These are phyloP conservation scores for Ambastaia sidthimunki DNA, from an alignment of 2,797 vertebrate species.

Conservation along the genomic window DNA sequence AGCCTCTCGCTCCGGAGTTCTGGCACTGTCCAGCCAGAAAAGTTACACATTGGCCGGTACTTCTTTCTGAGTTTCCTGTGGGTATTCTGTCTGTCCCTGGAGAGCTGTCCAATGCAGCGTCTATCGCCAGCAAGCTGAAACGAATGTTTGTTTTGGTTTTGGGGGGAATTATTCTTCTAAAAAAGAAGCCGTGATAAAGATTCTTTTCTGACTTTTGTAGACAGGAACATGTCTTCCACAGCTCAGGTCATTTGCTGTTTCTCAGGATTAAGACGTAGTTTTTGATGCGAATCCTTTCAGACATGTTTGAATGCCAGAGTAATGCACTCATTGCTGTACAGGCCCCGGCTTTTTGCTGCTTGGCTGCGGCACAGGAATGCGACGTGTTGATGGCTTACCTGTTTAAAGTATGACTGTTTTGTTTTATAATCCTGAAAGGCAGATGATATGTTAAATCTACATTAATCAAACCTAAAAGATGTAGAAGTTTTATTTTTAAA, in stretches of 20 bases:
- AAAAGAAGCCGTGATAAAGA: constrained; percentile 11
- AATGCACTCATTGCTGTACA: constrained; percentile 17
- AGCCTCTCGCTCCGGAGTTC: constrained; percentile 36
- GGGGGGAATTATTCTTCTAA: constrained; percentile 10
- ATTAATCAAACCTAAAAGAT: too few relatives aligned
- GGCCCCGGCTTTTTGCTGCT: constrained; percentile 20
- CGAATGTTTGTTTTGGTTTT: constrained; percentile 9
- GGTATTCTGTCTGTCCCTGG: background rate
- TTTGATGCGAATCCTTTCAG: constrained; percentile 12
- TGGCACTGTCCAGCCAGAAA: constrained; percentile 35
- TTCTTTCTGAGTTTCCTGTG: constrained; percentile 28
- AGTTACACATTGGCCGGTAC: constrained; percentile 11
- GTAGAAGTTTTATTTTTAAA: too few relatives aligned
- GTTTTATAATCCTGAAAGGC: background rate
- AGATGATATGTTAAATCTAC: too few relatives aligned
- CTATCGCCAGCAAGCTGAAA: constrained; percentile 25
- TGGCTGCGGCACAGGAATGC: constrained; percentile 45
- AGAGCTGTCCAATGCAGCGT: constrained; percentile 19
- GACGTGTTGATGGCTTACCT: constrained; percentile 33
- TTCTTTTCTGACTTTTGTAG: constrained; percentile 9
- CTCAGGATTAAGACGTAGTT: constrained; percentile 23
- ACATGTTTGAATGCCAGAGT: constrained; percentile 18
- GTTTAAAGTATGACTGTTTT: constrained; percentile 13
- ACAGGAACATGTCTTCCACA: background rate
- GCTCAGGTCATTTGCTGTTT: constrained; percentile 25